These are phyloP conservation scores for Parapsyche elsis DNA, from an alignment of 1,140 invertebrate genomes.

Conservation along the genomic window DNA sequence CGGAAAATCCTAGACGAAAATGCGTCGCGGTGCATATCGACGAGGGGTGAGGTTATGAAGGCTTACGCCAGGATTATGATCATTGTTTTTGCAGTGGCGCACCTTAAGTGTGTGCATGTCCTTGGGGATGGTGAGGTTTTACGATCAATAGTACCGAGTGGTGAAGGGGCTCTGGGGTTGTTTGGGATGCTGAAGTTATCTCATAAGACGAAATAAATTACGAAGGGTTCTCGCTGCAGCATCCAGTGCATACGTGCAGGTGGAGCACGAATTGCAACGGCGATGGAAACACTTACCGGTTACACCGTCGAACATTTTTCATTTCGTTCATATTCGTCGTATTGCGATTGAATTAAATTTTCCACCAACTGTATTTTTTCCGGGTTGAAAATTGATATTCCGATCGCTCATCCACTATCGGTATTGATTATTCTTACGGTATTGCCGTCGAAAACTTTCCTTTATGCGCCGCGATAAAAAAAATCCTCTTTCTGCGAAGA, in stretches of 20 bases:
- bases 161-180: background rate
- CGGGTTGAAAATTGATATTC: constrained; percentile 9
- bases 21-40: constrained; percentile 11
- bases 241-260: background rate
- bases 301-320: no score
- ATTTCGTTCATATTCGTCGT: no score
- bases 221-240: background rate
- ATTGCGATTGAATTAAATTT: no score
- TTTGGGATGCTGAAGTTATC: background rate
- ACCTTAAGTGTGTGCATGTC: constrained; percentile 3
- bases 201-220: constrained; percentile 28
- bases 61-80: constrained; percentile 19
- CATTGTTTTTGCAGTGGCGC: constrained; percentile 24
- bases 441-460: constrained; percentile 19
- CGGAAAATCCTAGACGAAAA: constrained; percentile 4
- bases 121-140: constrained; percentile 5
- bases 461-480: constrained; percentile 19
- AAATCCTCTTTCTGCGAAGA: constrained; percentile 4
- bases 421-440: constrained; percentile 27
- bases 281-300: no score
- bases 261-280: background rate
- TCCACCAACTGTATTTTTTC: background rate
- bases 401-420: background rate
- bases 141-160: background rate
- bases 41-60: constrained; percentile 14